Conservation (phyloP, 2,113 vertebrate species). For the Lepus americanus region DNA sequence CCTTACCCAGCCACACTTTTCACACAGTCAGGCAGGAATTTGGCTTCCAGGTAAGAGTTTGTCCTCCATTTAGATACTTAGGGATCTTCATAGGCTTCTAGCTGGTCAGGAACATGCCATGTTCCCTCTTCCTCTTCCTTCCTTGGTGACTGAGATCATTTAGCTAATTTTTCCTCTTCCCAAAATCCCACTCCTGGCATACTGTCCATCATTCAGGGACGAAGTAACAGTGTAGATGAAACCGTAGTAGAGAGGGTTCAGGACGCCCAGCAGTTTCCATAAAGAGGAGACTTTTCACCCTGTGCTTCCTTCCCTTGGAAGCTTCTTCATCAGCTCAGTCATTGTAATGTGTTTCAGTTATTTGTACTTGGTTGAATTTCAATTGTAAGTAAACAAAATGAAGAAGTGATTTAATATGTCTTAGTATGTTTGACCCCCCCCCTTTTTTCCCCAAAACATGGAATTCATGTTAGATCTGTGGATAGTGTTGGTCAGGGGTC, state of each 20-base stretch:
- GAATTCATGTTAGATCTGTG: background rate
- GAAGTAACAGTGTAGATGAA: background rate
- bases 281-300: background rate
- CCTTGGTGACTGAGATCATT: background rate
- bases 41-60: background rate
- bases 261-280: background rate
- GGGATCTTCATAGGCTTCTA: conserved; percentile 15
- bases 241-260: background rate
- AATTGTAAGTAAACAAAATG: background rate
- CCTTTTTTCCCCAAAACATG: background rate
- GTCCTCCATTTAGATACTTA: background rate
- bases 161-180: background rate
- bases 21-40: background rate
- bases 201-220: background rate
- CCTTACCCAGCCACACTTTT: background rate
- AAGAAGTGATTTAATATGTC: background rate
- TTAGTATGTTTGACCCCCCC: background rate
- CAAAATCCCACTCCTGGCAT: background rate
- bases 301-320: background rate
- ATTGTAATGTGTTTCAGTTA: background rate
- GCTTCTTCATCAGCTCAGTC: background rate
- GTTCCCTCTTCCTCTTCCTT: background rate
- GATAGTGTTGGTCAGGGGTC: background rate
- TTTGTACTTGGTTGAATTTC: background rate
- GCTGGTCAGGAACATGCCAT: background rate